phyloP scores from a whole-genome alignment of 2,113 vertebrate genomes.

The Rana temporaria region DNA sequence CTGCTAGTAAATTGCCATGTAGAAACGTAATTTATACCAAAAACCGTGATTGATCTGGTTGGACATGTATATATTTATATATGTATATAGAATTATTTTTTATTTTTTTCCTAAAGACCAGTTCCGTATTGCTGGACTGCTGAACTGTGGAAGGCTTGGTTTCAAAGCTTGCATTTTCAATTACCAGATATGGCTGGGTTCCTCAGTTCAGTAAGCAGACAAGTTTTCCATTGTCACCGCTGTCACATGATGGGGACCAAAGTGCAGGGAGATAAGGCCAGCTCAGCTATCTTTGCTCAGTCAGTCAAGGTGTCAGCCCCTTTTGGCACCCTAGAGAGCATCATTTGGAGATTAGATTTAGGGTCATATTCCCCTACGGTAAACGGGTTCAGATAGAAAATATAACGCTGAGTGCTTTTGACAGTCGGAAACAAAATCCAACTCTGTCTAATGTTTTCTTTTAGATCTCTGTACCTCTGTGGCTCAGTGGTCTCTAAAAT shows the following conservation, averaged over 20 bases:
- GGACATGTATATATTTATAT: too few relatives aligned
- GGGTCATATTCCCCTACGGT: conserved; percentile 52
- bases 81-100: too few relatives aligned
- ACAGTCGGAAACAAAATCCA: conserved; percentile 5
- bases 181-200: conserved; percentile 41
- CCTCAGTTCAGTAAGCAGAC: conserved; percentile 9
- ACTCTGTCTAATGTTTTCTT: too few relatives aligned
- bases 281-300: conserved; percentile 51
- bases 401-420: conserved; percentile 63
- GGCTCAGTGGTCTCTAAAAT: too few relatives aligned
- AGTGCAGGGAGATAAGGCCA: conserved; percentile 39
- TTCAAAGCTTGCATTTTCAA: conserved; percentile 36
- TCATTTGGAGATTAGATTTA: conserved; percentile 62
- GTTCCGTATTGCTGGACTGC: background rate
- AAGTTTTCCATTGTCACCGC: conserved; percentile 35
- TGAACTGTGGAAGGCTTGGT: background rate
- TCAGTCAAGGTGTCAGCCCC: conserved; percentile 63
- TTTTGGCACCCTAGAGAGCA: conserved; percentile 62
- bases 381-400: conserved; percentile 60
- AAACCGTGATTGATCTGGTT: too few relatives aligned
- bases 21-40: too few relatives aligned
- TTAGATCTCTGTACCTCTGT: too few relatives aligned
- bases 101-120: background rate
- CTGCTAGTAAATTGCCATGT: too few relatives aligned
- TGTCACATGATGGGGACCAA: conserved; percentile 44